phyloP scores from a whole-genome alignment of 2,113 vertebrate species.

The Rhinoptilus africanus region DNA sequence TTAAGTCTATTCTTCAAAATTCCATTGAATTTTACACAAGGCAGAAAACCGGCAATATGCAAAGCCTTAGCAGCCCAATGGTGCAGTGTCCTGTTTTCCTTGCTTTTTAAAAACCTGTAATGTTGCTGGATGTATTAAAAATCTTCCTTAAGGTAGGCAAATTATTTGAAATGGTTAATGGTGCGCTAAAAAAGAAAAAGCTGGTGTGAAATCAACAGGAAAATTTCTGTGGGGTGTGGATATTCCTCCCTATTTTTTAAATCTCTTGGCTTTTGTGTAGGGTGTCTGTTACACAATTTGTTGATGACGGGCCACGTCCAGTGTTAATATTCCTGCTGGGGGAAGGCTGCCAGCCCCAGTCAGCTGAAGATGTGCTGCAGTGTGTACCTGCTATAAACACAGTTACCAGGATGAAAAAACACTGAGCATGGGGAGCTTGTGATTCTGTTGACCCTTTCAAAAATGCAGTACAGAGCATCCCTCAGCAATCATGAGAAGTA shows the following conservation, averaged over 20 bases:
- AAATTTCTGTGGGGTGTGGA: neutral
- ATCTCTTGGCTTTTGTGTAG: neutral
- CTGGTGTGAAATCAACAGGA: neutral
- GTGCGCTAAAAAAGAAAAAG: neutral
- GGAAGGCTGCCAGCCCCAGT: neutral
- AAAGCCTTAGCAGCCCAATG: neutral
- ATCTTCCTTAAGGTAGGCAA: neutral
- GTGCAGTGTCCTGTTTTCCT: neutral
- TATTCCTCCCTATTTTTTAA: neutral
- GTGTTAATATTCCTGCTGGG: neutral
- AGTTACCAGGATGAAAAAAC: neutral
- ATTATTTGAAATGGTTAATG: neutral
- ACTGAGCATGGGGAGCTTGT: neutral
- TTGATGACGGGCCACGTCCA: neutral
- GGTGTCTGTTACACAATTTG: neutral
- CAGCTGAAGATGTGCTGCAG: neutral
- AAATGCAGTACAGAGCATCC: neutral
- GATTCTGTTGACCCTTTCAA: conserved; percentile 29
- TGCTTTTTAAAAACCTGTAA: neutral
- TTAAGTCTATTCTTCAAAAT: neutral
- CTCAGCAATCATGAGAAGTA: neutral
- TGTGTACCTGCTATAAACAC: neutral
- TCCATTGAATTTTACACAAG: neutral
- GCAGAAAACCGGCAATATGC: neutral
- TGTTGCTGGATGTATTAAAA: neutral